Conservation (phyloP, 1,140 invertebrate species). For the Neodiprion virginianus region DNA sequence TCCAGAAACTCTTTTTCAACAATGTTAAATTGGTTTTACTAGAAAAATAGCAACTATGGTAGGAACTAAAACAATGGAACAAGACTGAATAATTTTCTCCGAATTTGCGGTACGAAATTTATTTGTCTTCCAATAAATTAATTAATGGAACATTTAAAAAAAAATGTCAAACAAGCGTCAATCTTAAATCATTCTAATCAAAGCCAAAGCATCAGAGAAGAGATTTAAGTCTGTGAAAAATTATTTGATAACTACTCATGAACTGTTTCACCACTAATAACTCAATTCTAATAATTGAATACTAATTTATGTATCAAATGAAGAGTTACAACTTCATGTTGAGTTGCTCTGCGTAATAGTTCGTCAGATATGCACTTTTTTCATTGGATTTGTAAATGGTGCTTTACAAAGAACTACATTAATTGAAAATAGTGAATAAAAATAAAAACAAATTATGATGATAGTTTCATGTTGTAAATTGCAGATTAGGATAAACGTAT, state of each 20-base stretch:
- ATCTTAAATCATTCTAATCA: neutral
- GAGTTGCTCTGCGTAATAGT: neutral
- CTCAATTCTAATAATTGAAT: neutral
- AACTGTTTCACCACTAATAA: neutral
- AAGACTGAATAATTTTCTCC: slow-evolving; percentile 3
- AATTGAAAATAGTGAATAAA: too few species aligned
- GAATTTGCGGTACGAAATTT: neutral
- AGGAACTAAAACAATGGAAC: neutral
- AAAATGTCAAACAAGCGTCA: neutral
- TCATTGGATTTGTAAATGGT: neutral
- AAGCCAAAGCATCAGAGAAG: slow-evolving; percentile 1
- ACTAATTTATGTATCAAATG: too few species aligned
- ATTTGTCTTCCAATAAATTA: neutral
- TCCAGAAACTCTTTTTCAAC: neutral
- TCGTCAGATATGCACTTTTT: neutral
- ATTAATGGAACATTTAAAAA: neutral
- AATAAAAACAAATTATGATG: too few species aligned
- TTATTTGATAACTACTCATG: neutral
- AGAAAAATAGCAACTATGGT: neutral
- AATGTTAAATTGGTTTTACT: neutral
- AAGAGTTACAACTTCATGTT: neutral
- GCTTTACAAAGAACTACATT: too few species aligned
- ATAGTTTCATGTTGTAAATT: too few species aligned
- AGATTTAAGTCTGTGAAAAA: neutral
- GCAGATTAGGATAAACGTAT: too few species aligned